Percentiles rank a stretch among this genome's conserved stretches.
Conservation (phyloP, 2,888 invertebrate species). For the Sarcophaga subvicina region DNA sequence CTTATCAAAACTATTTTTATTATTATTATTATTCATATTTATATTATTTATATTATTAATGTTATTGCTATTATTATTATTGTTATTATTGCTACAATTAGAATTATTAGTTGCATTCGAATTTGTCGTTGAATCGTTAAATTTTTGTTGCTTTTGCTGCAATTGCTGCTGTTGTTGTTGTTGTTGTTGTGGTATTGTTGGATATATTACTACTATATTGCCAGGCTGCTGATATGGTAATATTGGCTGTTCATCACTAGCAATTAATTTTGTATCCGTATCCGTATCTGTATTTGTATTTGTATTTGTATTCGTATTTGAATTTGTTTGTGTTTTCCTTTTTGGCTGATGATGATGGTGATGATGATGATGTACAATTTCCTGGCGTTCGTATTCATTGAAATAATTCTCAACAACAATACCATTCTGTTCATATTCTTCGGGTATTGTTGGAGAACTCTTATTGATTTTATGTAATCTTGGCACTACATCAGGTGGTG, state of each 20-base stretch:
- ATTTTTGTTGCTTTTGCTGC: constrained; percentile 54
- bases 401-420: constrained; percentile 81
- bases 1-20: constrained; percentile 65
- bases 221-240: constrained; percentile 19
- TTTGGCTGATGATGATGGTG: constrained; percentile 75
- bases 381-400: constrained; percentile 81
- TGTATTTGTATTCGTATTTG: constrained; percentile 12
- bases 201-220: constrained; percentile 8
- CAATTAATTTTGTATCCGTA: constrained; percentile 67
- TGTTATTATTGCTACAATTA: constrained; percentile 71
- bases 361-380: constrained; percentile 79
- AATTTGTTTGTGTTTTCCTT: constrained; percentile 48
- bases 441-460: constrained; percentile 42
- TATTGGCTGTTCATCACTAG: constrained; percentile 22
- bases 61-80: constrained; percentile 63
- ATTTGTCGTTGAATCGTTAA: constrained; percentile 70
- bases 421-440: constrained; percentile 72
- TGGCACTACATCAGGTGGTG: constrained; percentile 80
- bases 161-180: constrained; percentile 24
- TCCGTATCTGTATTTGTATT: neutral
- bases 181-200: constrained; percentile 31
- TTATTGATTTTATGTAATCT: constrained; percentile 77
- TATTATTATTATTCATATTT: constrained; percentile 62
- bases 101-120: constrained; percentile 64
- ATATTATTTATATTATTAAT: constrained; percentile 43